Conservation (phyloP, 1,140 invertebrate species). For the Brachystomella parvula region DNA sequence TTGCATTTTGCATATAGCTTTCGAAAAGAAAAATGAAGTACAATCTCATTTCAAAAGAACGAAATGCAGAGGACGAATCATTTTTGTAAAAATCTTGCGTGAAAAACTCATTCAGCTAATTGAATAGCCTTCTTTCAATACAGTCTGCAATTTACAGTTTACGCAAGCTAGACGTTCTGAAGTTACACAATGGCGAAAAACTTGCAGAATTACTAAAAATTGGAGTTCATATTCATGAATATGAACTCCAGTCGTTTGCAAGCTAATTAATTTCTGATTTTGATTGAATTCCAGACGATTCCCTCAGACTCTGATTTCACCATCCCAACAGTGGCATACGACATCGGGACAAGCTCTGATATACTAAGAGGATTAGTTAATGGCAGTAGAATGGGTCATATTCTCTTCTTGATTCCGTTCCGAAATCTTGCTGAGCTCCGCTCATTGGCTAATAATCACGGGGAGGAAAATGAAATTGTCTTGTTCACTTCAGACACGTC, state of each 20-base stretch:
- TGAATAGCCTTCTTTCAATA: not conserved
- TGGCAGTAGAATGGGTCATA: conserved; percentile 13
- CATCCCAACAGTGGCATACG: conserved; percentile 21
- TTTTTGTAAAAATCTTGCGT: too few species aligned
- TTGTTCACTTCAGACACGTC: conserved; percentile 15
- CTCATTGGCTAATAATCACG: conserved; percentile 26
- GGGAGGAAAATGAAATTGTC: conserved; percentile 18
- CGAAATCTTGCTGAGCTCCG: conserved; percentile 19
- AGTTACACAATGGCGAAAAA: too few species aligned
- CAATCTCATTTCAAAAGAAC: too few species aligned
- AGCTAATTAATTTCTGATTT: not conserved
- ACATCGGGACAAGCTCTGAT: conserved; percentile 29
- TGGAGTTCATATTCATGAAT: too few species aligned
- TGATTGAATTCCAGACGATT: not conserved
- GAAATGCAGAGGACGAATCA: too few species aligned
- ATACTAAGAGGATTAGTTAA: conserved; percentile 17
- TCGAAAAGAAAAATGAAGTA: not conserved
- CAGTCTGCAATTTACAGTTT: not conserved
- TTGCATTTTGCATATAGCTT: not conserved
- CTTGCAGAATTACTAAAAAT: too few species aligned
- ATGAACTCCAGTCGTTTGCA: not conserved
- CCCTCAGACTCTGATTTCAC: not conserved
- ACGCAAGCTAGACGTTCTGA: not conserved
- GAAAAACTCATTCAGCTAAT: not conserved
- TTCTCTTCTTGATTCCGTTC: conserved; percentile 25